These are phyloP conservation scores for Gobio gobio DNA, from an alignment of 2,113 vertebrate genomes.

Conservation along the genomic window DNA sequence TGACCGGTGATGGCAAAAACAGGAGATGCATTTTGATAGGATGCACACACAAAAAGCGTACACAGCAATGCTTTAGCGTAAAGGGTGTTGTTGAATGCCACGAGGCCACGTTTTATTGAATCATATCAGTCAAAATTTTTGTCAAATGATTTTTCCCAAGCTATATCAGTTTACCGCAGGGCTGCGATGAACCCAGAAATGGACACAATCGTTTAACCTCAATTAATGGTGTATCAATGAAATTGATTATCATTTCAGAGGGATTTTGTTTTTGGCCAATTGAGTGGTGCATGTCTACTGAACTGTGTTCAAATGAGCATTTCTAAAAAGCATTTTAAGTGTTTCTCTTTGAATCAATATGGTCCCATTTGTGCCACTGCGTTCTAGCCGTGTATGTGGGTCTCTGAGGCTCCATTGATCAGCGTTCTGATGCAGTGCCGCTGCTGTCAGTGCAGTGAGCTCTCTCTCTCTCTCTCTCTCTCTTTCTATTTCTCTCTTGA, in stretches of 20 bases:
- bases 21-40: slow-evolving; percentile 69
- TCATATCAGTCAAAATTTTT: too few relatives aligned
- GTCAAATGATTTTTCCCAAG: not conserved
- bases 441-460: slow-evolving; percentile 11
- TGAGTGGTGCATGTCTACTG: not conserved
- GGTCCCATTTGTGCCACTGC: slow-evolving; percentile 34
- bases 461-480: not conserved
- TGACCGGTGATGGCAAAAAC: slow-evolving; percentile 57
- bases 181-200: not conserved
- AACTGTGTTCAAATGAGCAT: slow-evolving; percentile 20
- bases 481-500: slow-evolving; percentile 19
- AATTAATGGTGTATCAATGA: slow-evolving; percentile 7
- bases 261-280: not conserved
- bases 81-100: slow-evolving; percentile 36
- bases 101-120: too few relatives aligned
- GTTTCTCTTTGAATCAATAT: slow-evolving; percentile 42
- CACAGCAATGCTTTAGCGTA: slow-evolving; percentile 64
- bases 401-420: slow-evolving; percentile 36
- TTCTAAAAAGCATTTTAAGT: not conserved
- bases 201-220: slow-evolving; percentile 20
- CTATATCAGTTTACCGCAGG: not conserved
- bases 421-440: slow-evolving; percentile 30
- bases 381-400: slow-evolving; percentile 20
- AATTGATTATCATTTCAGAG: slow-evolving; percentile 35
- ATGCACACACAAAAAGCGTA: slow-evolving; percentile 60